Evolutionary conservation across 1,140 invertebrate species (phyloP).

Genomic region (Musca domestica): DNA sequence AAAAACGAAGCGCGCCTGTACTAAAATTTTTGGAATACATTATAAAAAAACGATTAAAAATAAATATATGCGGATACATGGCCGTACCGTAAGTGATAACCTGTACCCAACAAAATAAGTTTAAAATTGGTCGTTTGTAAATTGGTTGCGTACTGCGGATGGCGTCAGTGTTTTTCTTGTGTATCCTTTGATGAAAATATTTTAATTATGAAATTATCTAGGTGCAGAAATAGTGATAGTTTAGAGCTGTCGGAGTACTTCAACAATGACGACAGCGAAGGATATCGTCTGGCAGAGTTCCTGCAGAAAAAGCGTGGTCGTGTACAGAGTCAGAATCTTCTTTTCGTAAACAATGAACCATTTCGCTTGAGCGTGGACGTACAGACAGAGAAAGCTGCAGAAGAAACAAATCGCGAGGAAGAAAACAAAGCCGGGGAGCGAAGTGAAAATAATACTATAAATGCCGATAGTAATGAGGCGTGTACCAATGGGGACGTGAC

Average conservation of each 20-base stretch:
- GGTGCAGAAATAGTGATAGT: not conserved
- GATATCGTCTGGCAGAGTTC: conserved; percentile 24
- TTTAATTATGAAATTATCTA: too few relatives aligned
- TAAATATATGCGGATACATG: too few relatives aligned
- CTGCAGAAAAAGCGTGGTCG: conserved; percentile 16
- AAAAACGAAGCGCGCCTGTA: too few relatives aligned
- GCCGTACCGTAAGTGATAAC: too few relatives aligned
- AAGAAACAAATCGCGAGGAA: not conserved
- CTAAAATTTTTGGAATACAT: too few relatives aligned
- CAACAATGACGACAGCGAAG: conserved; percentile 23
- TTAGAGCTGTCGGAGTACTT: conserved; percentile 17
- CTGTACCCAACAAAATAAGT: too few relatives aligned
- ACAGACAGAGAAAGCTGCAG: conserved; percentile 2
- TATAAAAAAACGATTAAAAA: too few relatives aligned
- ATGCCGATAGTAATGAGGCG: not conserved
- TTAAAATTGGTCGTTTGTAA: too few relatives aligned
- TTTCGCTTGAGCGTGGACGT: conserved; percentile 19
- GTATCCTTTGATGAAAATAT: too few relatives aligned
- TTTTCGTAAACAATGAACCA: conserved; percentile 6
- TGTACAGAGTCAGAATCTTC: not conserved
- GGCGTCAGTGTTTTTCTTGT: too few relatives aligned
- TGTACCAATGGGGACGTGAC: too few relatives aligned
- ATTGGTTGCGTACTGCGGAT: too few relatives aligned
- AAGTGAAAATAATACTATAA: not conserved
- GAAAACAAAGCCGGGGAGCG: not conserved